Evolutionary conservation across 2,797 vertebrate species (phyloP).

Genomic region (Acestrorhynchus altus): DNA sequence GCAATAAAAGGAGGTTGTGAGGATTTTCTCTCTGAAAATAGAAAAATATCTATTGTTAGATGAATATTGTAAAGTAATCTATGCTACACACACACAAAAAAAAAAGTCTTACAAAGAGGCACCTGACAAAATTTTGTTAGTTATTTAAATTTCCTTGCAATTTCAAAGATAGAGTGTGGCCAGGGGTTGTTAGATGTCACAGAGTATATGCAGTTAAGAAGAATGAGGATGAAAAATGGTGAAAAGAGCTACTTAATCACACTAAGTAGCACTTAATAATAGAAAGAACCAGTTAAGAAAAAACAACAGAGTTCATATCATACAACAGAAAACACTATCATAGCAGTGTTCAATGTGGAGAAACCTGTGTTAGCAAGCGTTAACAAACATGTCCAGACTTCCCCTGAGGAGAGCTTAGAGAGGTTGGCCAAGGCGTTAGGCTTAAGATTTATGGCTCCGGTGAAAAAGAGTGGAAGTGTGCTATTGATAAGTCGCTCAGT

Average conservation of each 20-base stretch:
- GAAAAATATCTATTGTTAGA: too few relatives aligned
- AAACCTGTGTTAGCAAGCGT: slow-evolving; percentile 71
- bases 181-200: neutral
- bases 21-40: too few relatives aligned
- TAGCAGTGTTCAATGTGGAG: slow-evolving; percentile 16
- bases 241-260: neutral
- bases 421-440: slow-evolving; percentile 68
- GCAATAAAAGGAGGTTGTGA: too few relatives aligned
- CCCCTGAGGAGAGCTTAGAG: slow-evolving; percentile 69
- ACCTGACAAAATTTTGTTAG: too few relatives aligned
- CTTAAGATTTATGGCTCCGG: slow-evolving; percentile 78
- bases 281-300: neutral
- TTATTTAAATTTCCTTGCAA: too few relatives aligned
- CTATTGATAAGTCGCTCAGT: slow-evolving; percentile 81
- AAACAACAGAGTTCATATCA: neutral
- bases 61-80: too few relatives aligned
- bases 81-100: too few relatives aligned
- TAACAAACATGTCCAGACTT: slow-evolving; percentile 77
- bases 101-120: too few relatives aligned
- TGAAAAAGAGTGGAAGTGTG: slow-evolving; percentile 78
- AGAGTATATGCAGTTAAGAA: neutral
- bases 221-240: neutral
- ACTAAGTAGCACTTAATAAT: neutral
- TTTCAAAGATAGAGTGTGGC: neutral
- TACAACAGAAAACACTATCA: neutral